Evolutionary conservation across 2,113 vertebrate genomes (phyloP), one percentile per base, ranked within the genome.

Genomic region (Oncorhynchus keta): DNA sequence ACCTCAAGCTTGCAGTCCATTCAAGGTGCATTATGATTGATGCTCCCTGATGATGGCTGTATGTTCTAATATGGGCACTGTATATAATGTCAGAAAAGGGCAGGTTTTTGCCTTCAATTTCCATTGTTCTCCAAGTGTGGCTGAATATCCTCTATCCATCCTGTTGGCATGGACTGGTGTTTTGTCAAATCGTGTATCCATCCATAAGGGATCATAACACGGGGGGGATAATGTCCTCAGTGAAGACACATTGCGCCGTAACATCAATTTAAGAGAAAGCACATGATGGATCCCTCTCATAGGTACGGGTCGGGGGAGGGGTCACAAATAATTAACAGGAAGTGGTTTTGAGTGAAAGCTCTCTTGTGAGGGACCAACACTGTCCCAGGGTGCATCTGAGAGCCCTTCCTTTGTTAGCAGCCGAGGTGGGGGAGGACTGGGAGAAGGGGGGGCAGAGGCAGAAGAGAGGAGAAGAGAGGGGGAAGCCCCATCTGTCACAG

Each of bases 401-500:
- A 1, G 20, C 75, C 71, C 62, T 18, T n/a, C 30, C 64, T 76
- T 67, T 74, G 30, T 68, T 32, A 18, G 72, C 26, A 45, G 7
- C 24, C 2, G 30, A 51, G 59, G 35, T 48, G 76, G 32, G 7
- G 45, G 76, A 75, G 69, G 9, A 48, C 35, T 18, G 28, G 55
- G 11, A 74, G 74, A 71, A 26, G 24, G 18, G 45, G 8, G 24
- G 76, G 45, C 16, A 69, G 64, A 11, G 72, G 11, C 62, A 24
- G 20, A 70, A 28, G 20, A 20, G 39, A 32, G 66, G 30, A 39
- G 51, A 51, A 51, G 69, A 26, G 55, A 28, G 66, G 13, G 45
- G 22, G 64, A 72, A 78, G 69, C 16, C 87, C 79, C 88, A 89
- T 92, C 90, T 92, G 89, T 83, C 82, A 74, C 74, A 22, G 87